These are phyloP conservation scores for Hoplias malabaricus DNA, from an alignment of 2,113 vertebrate genomes.

Conservation along the genomic window DNA sequence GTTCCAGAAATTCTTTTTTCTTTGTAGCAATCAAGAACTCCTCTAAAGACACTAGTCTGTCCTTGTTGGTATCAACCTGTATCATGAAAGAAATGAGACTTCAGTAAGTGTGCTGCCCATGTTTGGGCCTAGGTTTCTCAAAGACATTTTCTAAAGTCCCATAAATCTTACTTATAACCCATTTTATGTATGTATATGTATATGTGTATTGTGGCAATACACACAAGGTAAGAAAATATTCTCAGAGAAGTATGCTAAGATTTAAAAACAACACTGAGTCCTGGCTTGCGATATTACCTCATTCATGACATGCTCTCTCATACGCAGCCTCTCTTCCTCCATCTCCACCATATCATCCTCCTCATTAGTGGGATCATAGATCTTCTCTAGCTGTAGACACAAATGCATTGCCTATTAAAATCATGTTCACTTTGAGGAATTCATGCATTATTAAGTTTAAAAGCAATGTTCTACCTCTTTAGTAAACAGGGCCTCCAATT, in stretches of 20 bases:
- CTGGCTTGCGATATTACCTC: slow-evolving; percentile 75
- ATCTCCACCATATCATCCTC: slow-evolving; percentile 99
- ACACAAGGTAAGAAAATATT: no score
- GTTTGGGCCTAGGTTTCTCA: no score
- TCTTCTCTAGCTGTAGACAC: slow-evolving; percentile 86
- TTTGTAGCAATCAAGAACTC: slow-evolving; percentile 91
- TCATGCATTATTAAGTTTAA: not conserved
- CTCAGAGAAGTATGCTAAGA: no score
- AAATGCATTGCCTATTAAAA: not conserved
- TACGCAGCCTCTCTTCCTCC: slow-evolving; percentile 95
- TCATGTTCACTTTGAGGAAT: not conserved
- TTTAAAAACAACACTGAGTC: not conserved
- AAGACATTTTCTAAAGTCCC: no score
- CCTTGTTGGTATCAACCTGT: slow-evolving; percentile 90
- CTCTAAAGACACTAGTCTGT: slow-evolving; percentile 88
- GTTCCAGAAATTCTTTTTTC: slow-evolving; percentile 94
- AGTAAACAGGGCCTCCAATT: slow-evolving; percentile 94
- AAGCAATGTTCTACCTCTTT: slow-evolving; percentile 82
- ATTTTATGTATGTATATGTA: no score
- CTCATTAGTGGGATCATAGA: slow-evolving; percentile 93
- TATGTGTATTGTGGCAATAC: no score
- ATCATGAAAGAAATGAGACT: slow-evolving; percentile 21
- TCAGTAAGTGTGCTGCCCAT: not conserved
- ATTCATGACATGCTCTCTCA: slow-evolving; percentile 98
- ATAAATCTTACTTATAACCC: no score